phyloP scores from a whole-genome alignment of 2,888 invertebrate species.

The Cheilosia vulpina region DNA sequence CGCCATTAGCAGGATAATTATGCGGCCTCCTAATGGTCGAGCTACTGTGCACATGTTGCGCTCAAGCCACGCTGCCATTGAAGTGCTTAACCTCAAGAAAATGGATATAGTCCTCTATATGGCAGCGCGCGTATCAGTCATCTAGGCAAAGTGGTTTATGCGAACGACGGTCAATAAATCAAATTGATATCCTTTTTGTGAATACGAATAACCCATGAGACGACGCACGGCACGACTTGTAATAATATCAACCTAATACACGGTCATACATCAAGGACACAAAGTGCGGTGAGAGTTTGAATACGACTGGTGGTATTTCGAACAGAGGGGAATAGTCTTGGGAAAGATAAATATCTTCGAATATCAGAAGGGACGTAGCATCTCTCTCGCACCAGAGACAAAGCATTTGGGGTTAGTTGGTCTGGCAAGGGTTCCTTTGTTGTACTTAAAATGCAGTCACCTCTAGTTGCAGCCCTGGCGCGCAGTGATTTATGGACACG shows the following conservation, averaged over 20 bases:
- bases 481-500: conserved; percentile 52
- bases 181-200: conserved; percentile 76
- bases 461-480: conserved; percentile 20
- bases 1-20: conserved; percentile 65
- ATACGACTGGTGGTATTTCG: conserved; percentile 26
- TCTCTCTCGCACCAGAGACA: conserved; percentile 18
- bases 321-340: conserved; percentile 32
- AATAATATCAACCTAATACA: conserved; percentile 73
- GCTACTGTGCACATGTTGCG: conserved; percentile 49
- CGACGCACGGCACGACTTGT: conserved; percentile 72
- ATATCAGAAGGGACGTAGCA: conserved; percentile 47
- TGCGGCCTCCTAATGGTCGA: conserved; percentile 43
- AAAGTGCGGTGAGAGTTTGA: neutral
- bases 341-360: conserved; percentile 65
- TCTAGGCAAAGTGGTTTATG: conserved; percentile 51
- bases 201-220: conserved; percentile 77
- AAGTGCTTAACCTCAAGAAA: conserved; percentile 63
- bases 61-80: conserved; percentile 13
- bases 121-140: conserved; percentile 33
- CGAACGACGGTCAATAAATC: conserved; percentile 74
- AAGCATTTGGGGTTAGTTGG: conserved; percentile 53
- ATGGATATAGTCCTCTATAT: conserved; percentile 9
- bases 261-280: conserved; percentile 74
- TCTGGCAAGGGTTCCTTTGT: conserved; percentile 38
- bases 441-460: conserved; percentile 48